Base-by-base conservation (phyloP, 2,113 vertebrate species). In the Camarhynchus parvulus region DNA sequence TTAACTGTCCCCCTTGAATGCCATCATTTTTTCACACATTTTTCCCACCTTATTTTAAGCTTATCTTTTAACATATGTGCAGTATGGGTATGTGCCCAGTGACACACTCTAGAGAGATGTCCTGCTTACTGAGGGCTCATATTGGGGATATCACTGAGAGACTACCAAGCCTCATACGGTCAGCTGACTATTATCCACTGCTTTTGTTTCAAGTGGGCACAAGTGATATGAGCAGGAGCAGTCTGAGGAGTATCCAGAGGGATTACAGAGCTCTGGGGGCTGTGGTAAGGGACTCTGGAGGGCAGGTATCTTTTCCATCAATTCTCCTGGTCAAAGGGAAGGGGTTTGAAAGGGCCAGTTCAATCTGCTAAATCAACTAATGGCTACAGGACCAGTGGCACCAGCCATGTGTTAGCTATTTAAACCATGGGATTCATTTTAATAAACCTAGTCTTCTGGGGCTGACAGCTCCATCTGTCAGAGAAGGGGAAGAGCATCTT, bases 81-180 rank as follows among this genome's bases (percentile, higher is more conserved):
- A 46, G 35, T 42, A 33, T 56, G 75, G 70, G 27, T 24, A 89
- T 2, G 24, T 47, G 52, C 27, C 52, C 64, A 64, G 28, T 42
- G 23, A 35, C 28, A 46, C 25, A 15, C 13, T 59, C n/a, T 27
- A 35, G 50, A 69, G 28, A 59, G 22, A 24, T 30, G 23, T 47
- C 23, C 25, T 89, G 56, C n/a, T 76, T 27, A 47, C 49, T 20
- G 35, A 33, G 22, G 24, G 5, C 30, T 80, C 16, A 15, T 37
- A 5, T 1, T 27, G 19, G 37, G 24, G 19, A n/a, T 42, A 5
- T 37, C 30, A 59, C 39, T 17, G 18, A 42, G n/a, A 76, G 11
- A 53, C 13, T n/a, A 25, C 27, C 49, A 56, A 70, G 25, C 21
- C 25, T 90, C 7, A 0, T 1, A 2, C 1, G 2, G 11, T 28